Evolutionary conservation across 2,113 vertebrate genomes (phyloP).

Genomic region (Odocoileus hemionus): DNA sequence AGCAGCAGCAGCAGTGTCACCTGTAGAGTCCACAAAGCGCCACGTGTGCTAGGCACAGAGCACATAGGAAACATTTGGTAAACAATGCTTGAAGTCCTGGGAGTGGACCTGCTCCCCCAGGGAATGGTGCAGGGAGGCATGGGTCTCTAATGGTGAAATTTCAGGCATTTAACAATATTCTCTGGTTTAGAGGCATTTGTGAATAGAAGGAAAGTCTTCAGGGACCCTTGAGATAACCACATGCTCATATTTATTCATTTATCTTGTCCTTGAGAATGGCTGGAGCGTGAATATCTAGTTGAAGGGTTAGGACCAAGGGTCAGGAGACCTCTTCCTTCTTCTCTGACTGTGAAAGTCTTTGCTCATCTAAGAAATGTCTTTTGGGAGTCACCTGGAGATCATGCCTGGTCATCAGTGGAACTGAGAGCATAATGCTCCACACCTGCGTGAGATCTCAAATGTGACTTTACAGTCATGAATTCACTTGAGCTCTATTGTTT

Average conservation of each 20-base stretch:
- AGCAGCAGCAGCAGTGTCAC: no score
- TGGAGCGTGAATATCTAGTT: background rate
- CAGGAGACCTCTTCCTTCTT: background rate
- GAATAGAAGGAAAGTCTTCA: background rate
- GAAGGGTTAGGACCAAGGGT: background rate
- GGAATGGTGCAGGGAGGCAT: background rate
- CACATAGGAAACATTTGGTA: background rate
- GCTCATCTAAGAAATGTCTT: background rate
- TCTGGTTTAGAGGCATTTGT: background rate
- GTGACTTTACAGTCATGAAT: background rate
- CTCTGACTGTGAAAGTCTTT: background rate
- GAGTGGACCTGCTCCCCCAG: background rate
- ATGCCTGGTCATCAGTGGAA: background rate
- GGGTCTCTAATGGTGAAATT: background rate
- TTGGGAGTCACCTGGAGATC: background rate
- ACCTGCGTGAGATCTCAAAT: background rate
- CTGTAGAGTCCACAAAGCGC: background rate
- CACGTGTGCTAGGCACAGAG: fast-evolving
- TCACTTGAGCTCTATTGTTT: background rate
- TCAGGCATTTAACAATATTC: background rate
- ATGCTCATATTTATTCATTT: fast-evolving
- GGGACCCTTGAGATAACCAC: background rate
- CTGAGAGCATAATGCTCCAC: background rate
- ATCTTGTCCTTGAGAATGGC: background rate
- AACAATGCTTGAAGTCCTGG: background rate